These are phyloP conservation scores for Pseudorectes ferrugineus DNA, from an alignment of 2,113 vertebrate species.

Conservation along the genomic window DNA sequence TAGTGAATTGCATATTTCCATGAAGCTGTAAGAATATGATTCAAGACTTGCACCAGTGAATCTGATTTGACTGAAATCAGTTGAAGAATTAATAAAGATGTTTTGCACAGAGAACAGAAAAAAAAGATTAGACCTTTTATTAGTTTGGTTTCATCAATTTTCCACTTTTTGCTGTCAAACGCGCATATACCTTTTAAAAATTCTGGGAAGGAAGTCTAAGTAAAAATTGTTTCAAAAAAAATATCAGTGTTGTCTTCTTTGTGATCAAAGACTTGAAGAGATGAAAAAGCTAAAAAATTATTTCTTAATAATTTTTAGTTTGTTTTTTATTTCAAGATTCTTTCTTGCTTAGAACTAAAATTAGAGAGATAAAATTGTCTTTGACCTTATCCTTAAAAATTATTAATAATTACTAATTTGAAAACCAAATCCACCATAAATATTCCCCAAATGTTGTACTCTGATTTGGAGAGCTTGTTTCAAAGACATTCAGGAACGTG, in stretches of 20 bases:
- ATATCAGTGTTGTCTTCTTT: not conserved
- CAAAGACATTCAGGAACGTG: not conserved
- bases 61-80: not conserved
- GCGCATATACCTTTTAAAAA: rapidly evolving
- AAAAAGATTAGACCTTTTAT: not conserved
- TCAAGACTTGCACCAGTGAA: not conserved
- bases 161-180: not conserved
- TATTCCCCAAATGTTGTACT: not conserved
- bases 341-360: not conserved
- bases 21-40: not conserved
- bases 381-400: not conserved
- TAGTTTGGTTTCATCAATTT: not conserved
- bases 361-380: not conserved
- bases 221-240: not conserved
- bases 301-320: not conserved
- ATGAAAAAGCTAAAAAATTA: not conserved
- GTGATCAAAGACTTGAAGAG: not conserved
- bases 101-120: not conserved
- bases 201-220: not conserved
- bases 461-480: not conserved
- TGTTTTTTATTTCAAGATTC: not conserved
- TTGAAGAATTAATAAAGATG: not conserved
- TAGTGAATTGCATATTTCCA: not conserved
- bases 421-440: not conserved
- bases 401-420: not conserved